Evolutionary conservation across 2,888 invertebrate genomes (phyloP), one percentile per base, ranked within the genome.

Genomic region (Panorpa germanica): DNA sequence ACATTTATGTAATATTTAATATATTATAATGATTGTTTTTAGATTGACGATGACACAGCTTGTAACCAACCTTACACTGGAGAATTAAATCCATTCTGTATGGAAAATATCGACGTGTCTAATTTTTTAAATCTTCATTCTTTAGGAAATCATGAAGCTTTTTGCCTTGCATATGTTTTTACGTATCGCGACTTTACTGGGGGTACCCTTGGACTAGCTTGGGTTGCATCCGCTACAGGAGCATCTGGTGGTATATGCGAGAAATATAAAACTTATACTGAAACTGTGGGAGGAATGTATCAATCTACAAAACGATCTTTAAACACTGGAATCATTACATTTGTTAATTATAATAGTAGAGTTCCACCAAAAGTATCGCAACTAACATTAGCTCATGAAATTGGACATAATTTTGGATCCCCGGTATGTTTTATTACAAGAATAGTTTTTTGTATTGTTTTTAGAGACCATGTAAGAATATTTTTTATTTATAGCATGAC

Each of bases 191-290:
- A 98, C 55, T 98, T 98, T 52, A 90, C 90, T 12, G 93, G 93
- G 6, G 98, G 98, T 35, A 98, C 98, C 11, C 63, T 98, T 23
- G 98, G 98, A 13, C 61, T 99, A 26, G 98, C 98, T 4, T 99
- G 98, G 98, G 98, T 99, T 14, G 98, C 96, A 16, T 88, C 91
- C 37, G 90, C 93, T 1, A 85, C 85, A 34, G 96, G 90, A 34
- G 93, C 95, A 3, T 93, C 93, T 4, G 98, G 98, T 29, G 98
- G 98, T 29, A 93, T 98, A 43, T 98, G 98, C 56, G 96, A 98
- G 58, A 85, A 83, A 52, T 90, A 86, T 59, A 95, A 96, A 58
- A 80, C 86, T 2, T 95, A 93, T 59, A 91, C 90, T 5, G 93
- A 95, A 55, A 91, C 90, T 0, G 80, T 90, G 32, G 85, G 81